Evolutionary conservation across 1,140 invertebrate genomes (phyloP).

Genomic region (Cecropterus lyciades): DNA sequence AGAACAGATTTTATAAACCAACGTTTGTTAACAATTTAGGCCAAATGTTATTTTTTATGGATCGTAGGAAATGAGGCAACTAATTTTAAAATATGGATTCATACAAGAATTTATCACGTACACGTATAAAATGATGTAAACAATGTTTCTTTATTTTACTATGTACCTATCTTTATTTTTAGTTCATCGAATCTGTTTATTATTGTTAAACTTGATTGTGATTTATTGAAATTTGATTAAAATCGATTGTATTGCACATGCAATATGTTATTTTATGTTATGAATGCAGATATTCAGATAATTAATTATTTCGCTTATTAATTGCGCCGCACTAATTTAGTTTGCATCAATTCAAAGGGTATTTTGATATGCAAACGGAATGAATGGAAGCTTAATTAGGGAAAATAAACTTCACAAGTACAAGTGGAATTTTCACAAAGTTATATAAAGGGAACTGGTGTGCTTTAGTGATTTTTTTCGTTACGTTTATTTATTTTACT

Average conservation of each 20-base stretch:
- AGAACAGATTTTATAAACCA: no score
- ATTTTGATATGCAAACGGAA: no score
- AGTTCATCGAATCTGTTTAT: neutral
- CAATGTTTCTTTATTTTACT: no score
- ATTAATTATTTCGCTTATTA: conserved; percentile 16
- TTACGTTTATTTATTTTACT: neutral
- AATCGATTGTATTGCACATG: conserved; percentile 1
- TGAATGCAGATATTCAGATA: neutral
- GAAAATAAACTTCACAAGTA: neutral
- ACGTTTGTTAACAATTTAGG: no score
- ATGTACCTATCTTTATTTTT: no score
- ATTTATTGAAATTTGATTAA: conserved; percentile 16
- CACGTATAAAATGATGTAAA: no score
- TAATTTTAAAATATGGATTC: no score
- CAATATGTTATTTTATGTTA: conserved; percentile 15
- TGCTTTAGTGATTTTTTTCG: no score
- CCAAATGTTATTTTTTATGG: no score
- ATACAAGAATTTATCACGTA: no score
- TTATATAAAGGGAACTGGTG: no score
- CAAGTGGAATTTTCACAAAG: neutral
- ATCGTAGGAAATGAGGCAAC: no score
- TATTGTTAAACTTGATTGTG: neutral
- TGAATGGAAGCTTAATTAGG: neutral
- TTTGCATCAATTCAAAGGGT: neutral
- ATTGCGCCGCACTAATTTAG: neutral